A percentile compares a stretch with the other conserved stretches of the same genome.
Evolutionary conservation across 2,888 invertebrate species (phyloP).

Genomic region (Nephrotoma flavescens): DNA sequence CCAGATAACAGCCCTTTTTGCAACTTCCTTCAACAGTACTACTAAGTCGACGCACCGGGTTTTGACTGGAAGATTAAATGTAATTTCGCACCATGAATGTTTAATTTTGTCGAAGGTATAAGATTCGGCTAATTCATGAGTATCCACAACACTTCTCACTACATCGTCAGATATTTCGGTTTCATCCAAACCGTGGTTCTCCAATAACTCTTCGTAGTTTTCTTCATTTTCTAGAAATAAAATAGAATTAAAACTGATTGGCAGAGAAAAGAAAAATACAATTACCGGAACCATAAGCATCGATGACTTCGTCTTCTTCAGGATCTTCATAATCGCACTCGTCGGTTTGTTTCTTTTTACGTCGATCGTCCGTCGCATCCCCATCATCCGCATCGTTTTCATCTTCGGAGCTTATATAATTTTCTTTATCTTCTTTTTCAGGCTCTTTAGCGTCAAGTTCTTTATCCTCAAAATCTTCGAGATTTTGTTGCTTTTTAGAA

Average conservation of each 20-base stretch:
- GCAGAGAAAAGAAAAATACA: neutral
- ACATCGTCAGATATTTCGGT: conserved; percentile 21
- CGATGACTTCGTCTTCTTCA: conserved; percentile 37
- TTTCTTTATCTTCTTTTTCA: conserved; percentile 36
- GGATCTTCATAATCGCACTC: conserved; percentile 55
- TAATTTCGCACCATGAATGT: conserved; percentile 74
- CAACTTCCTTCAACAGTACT: conserved; percentile 54
- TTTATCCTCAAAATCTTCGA: conserved; percentile 20
- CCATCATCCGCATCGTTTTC: conserved; percentile 22
- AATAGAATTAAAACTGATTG: neutral
- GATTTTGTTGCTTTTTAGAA: conserved; percentile 15
- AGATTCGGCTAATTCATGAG: conserved; percentile 27
- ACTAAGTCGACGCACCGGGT: conserved; percentile 60
- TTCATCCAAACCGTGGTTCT: conserved; percentile 9
- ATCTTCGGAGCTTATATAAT: conserved; percentile 29
- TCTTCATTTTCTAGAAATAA: conserved; percentile 26
- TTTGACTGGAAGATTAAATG: conserved; percentile 45
- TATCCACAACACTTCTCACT: conserved; percentile 20
- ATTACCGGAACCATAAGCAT: neutral
- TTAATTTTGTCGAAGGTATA: conserved; percentile 64
- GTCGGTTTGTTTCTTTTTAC: conserved; percentile 40
- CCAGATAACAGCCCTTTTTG: conserved; percentile 58
- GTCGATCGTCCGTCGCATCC: conserved; percentile 32
- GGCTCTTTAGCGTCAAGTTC: conserved; percentile 32
- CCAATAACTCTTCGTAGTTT: conserved; percentile 5